Percentiles rank a stretch among this genome's conserved stretches.
Evolutionary conservation across 2,797 vertebrate genomes (phyloP).

Genomic region (Heterohyrax brucei): DNA sequence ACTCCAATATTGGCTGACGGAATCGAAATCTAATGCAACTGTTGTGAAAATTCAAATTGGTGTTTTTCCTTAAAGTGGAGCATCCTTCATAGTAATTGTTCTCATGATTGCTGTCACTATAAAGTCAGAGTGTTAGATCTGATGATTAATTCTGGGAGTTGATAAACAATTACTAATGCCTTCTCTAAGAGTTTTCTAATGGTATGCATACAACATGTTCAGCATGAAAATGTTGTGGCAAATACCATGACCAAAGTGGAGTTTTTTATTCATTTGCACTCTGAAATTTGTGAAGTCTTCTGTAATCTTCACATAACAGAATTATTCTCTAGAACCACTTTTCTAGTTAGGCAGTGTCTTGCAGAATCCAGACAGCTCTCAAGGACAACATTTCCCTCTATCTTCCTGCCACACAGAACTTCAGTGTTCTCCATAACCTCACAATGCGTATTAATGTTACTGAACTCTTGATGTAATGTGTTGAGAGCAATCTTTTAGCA

Average conservation of each 20-base stretch:
- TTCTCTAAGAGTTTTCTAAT: background rate
- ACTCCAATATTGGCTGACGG: background rate
- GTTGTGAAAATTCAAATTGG: background rate
- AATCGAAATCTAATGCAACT: background rate
- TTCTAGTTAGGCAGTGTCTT: background rate
- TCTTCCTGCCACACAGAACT: background rate
- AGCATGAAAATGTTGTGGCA: background rate
- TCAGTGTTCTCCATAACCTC: background rate
- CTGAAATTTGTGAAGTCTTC: background rate
- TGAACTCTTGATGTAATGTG: background rate
- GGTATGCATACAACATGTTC: background rate
- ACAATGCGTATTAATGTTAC: background rate
- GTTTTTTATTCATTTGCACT: background rate
- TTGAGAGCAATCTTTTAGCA: background rate
- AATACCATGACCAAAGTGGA: background rate
- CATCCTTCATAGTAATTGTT: background rate
- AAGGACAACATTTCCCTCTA: background rate
- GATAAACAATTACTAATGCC: background rate
- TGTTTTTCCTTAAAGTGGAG: background rate
- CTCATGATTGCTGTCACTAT: background rate
- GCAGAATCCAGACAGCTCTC: background rate
- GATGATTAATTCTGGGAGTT: background rate
- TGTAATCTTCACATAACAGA: background rate
- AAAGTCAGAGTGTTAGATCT: slow-evolving; percentile 18
- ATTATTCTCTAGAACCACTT: background rate